Evolutionary conservation across 2,888 invertebrate species (phyloP).

Genomic region (Pasiphila rectangulata): DNA sequence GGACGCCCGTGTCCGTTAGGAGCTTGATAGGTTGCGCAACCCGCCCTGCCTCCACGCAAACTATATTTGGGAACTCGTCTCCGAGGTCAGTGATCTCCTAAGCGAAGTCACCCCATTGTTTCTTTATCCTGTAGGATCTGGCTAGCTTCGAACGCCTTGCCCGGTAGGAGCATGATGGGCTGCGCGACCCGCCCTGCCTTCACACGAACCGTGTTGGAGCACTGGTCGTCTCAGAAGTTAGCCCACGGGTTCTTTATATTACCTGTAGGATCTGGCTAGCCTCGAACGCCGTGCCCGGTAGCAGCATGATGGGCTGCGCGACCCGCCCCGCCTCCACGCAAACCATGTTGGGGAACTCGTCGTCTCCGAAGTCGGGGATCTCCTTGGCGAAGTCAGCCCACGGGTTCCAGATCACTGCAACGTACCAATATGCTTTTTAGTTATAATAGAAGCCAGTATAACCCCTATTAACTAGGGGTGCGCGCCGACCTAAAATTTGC

Average conservation of each 20-base stretch:
- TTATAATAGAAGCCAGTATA: too few relatives aligned
- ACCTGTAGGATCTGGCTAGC: constrained; percentile 92
- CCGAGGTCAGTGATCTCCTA: constrained; percentile 96
- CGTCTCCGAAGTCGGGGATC: constrained; percentile 97
- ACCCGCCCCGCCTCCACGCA: constrained; percentile 97
- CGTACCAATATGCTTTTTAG: too few relatives aligned
- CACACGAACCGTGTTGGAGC: too few relatives aligned
- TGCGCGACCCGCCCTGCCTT: too few relatives aligned
- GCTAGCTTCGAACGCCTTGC: too few relatives aligned
- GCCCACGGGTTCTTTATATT: neutral
- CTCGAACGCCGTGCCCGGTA: constrained; percentile 95
- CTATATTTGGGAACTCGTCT: constrained; percentile 98
- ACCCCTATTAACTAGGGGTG: too few relatives aligned
- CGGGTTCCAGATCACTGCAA: constrained; percentile 95
- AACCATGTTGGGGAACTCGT: constrained; percentile 97
- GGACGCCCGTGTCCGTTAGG: constrained; percentile 93
- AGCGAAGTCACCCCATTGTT: constrained; percentile 97
- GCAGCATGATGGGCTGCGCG: constrained; percentile 90
- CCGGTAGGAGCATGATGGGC: too few relatives aligned
- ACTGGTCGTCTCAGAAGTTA: too few relatives aligned
- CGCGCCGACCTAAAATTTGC: too few relatives aligned
- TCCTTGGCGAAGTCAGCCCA: constrained; percentile 96
- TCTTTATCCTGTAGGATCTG: too few relatives aligned
- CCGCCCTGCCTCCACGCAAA: constrained; percentile 96
- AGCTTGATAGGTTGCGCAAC: constrained; percentile 93